phyloP scores from a whole-genome alignment of 2,888 invertebrate genomes.

The Dolichopus griseipennis region DNA sequence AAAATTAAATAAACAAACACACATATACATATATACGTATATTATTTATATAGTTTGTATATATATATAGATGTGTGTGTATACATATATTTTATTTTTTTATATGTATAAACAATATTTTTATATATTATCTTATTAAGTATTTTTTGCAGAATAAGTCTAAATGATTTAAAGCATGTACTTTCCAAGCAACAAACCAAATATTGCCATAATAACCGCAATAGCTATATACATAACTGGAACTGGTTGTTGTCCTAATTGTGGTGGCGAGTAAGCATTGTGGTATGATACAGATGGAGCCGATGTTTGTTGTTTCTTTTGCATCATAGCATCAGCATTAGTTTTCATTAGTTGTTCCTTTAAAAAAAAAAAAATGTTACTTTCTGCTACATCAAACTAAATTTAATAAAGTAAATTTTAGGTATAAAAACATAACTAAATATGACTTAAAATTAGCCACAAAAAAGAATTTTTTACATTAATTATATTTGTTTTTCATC shows the following conservation, averaged over 20 bases:
- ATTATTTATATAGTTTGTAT: not conserved
- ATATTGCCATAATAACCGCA: conserved; percentile 58
- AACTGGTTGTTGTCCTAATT: conserved; percentile 49
- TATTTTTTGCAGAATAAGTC: not conserved
- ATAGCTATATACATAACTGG: conserved; percentile 56
- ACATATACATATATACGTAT: not conserved
- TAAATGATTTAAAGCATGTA: conserved; percentile 64
- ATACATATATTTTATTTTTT: not conserved
- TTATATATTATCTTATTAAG: not conserved
- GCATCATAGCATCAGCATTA: conserved; percentile 38
- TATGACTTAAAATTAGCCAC: too few relatives aligned
- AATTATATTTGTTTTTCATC: too few relatives aligned
- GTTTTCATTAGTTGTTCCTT: conserved; percentile 57
- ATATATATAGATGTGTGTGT: not conserved
- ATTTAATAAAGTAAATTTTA: too few relatives aligned
- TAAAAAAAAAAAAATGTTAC: too few relatives aligned
- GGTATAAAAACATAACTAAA: too few relatives aligned
- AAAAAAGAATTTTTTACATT: too few relatives aligned
- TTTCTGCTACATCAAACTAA: too few relatives aligned
- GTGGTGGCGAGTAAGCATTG: conserved; percentile 51
- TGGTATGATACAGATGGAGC: conserved; percentile 33
- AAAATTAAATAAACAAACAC: not conserved
- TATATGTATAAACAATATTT: not conserved
- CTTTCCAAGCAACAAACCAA: conserved; percentile 72
- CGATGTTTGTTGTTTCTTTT: conserved; percentile 22